Percentiles rank a stretch among this genome's conserved stretches.
phyloP scores from a whole-genome alignment of 2,797 vertebrate genomes.

The Odontamblyopus rebecca region DNA sequence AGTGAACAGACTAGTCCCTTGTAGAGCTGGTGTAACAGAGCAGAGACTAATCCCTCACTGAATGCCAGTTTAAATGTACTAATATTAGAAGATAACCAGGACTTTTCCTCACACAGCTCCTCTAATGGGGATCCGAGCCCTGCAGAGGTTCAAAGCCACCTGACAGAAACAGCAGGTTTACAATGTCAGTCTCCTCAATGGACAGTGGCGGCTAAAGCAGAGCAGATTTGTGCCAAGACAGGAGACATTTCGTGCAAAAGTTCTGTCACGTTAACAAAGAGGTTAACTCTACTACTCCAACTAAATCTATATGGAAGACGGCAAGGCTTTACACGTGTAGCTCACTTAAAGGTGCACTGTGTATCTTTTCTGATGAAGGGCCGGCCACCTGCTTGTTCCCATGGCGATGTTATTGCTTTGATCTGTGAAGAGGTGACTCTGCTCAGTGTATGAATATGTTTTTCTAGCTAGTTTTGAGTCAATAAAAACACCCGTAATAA shows the following conservation, averaged over 20 bases:
- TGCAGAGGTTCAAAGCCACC: conserved; percentile 4
- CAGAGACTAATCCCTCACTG: neutral
- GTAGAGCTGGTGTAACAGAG: neutral
- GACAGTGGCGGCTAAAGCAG: neutral
- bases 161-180: neutral
- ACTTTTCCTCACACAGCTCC: neutral
- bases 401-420: neutral
- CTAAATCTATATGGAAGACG: no score
- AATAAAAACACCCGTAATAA: no score
- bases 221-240: neutral
- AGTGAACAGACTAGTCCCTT: no score
- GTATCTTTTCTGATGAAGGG: no score
- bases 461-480: no score
- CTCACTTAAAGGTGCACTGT: no score
- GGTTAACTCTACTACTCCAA: no score
- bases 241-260: neutral
- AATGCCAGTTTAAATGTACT: conserved; percentile 13
- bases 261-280: neutral
- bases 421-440: no score
- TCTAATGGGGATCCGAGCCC: neutral
- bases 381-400: neutral
- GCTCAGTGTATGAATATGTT: no score
- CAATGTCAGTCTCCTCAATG: neutral
- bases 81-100: conserved; percentile 8
- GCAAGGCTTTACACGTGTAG: no score